Percentiles rank a stretch among this genome's conserved stretches.
These are phyloP conservation scores for Sapayoa aenigma DNA, from an alignment of 2,113 vertebrate genomes.

Conservation along the genomic window DNA sequence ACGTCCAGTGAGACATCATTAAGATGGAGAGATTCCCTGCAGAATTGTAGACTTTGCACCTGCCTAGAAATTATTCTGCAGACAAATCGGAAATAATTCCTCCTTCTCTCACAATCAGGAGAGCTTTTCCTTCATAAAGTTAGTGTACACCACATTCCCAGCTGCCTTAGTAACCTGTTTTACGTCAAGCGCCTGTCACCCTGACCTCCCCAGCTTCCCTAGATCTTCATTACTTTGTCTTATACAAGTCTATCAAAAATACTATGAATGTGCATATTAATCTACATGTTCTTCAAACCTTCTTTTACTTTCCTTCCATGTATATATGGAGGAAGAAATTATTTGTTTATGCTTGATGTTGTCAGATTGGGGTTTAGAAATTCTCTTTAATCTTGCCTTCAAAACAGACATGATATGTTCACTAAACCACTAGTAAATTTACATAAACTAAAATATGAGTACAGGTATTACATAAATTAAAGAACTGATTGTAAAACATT, in stretches of 20 bases:
- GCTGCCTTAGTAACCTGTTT: slow-evolving; percentile 11
- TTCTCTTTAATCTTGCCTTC: slow-evolving; percentile 1
- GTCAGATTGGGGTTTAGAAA: not conserved
- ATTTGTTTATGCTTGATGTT: not conserved
- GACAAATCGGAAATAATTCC: not conserved
- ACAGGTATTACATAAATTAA: not conserved
- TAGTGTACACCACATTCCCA: not conserved
- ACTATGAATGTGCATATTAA: not conserved
- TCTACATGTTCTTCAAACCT: not conserved
- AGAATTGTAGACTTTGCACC: not conserved
- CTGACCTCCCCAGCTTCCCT: not conserved
- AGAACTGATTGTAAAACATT: slow-evolving; percentile 28
- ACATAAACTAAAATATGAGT: not conserved
- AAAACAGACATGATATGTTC: not conserved
- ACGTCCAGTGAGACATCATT: not conserved
- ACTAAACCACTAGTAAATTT: not conserved
- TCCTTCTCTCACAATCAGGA: not conserved
- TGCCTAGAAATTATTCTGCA: not conserved
- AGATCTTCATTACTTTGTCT: not conserved
- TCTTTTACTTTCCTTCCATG: not conserved
- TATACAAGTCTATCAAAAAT: not conserved
- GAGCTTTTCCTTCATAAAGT: not conserved
- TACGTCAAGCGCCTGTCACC: not conserved
- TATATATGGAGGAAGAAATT: not conserved
- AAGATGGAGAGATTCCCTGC: not conserved